Conservation (phyloP, 2,113 vertebrate species). For the Ptilorrhoa leucosticta region DNA sequence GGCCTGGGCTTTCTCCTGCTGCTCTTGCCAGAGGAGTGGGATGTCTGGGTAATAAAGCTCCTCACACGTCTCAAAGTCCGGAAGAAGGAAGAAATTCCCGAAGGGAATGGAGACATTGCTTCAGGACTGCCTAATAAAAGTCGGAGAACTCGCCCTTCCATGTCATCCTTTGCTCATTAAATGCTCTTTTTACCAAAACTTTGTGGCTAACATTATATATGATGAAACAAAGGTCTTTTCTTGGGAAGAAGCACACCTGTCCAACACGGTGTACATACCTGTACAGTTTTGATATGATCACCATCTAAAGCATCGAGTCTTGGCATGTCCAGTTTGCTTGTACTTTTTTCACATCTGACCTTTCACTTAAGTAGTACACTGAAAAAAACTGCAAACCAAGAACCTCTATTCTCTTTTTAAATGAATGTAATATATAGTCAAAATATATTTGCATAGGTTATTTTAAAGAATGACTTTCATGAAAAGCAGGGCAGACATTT, state of each 20-base stretch:
- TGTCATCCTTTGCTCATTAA: slow-evolving; percentile 87
- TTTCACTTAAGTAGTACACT: slow-evolving; percentile 70
- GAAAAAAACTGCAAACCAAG: slow-evolving; percentile 39
- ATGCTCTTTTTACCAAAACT: slow-evolving; percentile 59
- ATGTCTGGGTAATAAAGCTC: slow-evolving; percentile 88
- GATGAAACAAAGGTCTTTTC: slow-evolving; percentile 50
- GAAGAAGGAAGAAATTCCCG: slow-evolving; percentile 85
- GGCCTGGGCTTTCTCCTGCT: slow-evolving; percentile 94
- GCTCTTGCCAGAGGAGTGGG: slow-evolving; percentile 94
- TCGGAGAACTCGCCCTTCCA: slow-evolving; percentile 82
- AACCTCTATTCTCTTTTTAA: slow-evolving; percentile 66
- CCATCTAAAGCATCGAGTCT: slow-evolving; percentile 67
- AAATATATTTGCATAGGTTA: slow-evolving; percentile 53
- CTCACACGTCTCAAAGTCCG: slow-evolving; percentile 82
- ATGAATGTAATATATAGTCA: slow-evolving; percentile 69
- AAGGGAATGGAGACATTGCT: slow-evolving; percentile 73
- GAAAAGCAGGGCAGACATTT: slow-evolving; percentile 61
- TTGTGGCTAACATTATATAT: slow-evolving; percentile 4
- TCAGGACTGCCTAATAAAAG: slow-evolving; percentile 81
- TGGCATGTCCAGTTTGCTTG: slow-evolving; percentile 78
- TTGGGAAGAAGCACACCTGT: slow-evolving; percentile 57
- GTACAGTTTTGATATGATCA: slow-evolving; percentile 77
- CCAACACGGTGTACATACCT: slow-evolving; percentile 73
- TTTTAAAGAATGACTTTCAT: slow-evolving; percentile 47
- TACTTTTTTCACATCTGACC: slow-evolving; percentile 74